phyloP scores from a whole-genome alignment of 1,140 invertebrate genomes.

The Charaxes varanes region DNA sequence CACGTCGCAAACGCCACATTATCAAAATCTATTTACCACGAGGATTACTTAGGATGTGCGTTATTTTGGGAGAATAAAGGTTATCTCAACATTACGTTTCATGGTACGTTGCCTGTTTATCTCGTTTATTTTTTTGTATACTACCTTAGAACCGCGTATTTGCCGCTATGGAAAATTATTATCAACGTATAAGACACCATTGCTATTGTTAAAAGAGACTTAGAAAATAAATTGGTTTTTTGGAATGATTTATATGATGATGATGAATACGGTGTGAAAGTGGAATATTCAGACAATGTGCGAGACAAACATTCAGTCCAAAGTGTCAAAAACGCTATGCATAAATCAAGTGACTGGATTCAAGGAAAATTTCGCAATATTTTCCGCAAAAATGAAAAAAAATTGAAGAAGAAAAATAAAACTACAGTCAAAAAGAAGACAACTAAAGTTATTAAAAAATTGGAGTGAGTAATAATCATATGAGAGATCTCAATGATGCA shows the following conservation, averaged over 20 bases:
- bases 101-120: no score
- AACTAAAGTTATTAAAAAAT: not conserved
- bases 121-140: no score
- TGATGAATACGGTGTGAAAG: slow-evolving; percentile 49
- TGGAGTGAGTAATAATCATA: not conserved
- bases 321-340: slow-evolving; percentile 26
- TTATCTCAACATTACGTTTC: no score
- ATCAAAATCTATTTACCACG: no score
- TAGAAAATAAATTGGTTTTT: slow-evolving; percentile 32
- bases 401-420: slow-evolving; percentile 3
- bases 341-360: slow-evolving; percentile 32
- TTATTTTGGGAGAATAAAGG: no score
- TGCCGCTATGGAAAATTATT: no score
- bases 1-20: no score
- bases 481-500: no score
- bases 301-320: slow-evolving; percentile 32
- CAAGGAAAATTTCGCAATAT: slow-evolving; percentile 19
- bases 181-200: no score
- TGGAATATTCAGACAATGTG: slow-evolving; percentile 36
- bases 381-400: slow-evolving; percentile 6
- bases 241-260: slow-evolving; percentile 60
- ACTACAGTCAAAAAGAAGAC: slow-evolving; percentile 7
- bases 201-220: slow-evolving; percentile 41
- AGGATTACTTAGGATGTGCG: no score
- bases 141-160: no score